These are phyloP conservation scores for Sphecodes monilicornis DNA, from an alignment of 2,888 invertebrate genomes.

Conservation along the genomic window DNA sequence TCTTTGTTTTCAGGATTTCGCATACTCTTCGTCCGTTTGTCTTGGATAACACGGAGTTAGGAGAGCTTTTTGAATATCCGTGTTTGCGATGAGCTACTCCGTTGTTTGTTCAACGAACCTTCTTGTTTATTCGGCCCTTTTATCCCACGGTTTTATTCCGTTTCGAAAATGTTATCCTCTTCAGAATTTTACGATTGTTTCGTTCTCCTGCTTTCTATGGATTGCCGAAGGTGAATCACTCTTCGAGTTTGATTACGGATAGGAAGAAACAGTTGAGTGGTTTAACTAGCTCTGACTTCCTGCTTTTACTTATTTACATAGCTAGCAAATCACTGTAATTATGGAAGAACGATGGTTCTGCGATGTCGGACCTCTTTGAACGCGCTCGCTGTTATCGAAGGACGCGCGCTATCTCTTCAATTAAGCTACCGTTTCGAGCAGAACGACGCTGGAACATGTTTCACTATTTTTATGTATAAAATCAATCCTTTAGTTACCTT, in stretches of 20 bases:
- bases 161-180: neutral
- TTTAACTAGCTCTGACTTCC: constrained; percentile 2
- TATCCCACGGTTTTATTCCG: neutral
- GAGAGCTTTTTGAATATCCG: neutral
- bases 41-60: neutral
- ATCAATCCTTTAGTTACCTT: neutral
- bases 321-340: neutral
- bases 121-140: neutral
- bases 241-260: neutral
- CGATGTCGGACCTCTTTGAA: neutral
- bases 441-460: neutral
- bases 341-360: neutral
- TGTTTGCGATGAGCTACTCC: neutral
- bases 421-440: neutral
- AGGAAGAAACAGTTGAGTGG: neutral
- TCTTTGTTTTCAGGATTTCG: constrained; percentile 13
- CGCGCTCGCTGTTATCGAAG: neutral
- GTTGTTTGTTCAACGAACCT: neutral
- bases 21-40: neutral
- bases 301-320: constrained; percentile 5
- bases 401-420: constrained; percentile 1
- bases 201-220: neutral
- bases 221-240: neutral
- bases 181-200: neutral
- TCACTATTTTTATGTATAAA: neutral